Evolutionary conservation across 2,888 invertebrate species (phyloP), one percentile per base, ranked within the genome.

Genomic region (Deroplatys truncata): DNA sequence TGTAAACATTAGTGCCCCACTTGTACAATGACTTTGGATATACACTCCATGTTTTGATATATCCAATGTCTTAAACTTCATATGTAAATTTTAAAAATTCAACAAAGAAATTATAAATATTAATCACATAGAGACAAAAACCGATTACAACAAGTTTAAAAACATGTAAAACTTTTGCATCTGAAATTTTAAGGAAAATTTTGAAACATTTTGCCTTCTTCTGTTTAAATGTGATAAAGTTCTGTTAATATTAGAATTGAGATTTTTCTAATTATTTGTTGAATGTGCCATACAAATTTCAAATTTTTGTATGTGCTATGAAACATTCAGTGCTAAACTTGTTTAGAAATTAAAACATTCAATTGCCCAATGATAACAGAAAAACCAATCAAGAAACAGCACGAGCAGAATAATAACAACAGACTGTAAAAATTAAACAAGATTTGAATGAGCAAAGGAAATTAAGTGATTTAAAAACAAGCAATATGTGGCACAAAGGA

Each of bases 31-130:
- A 20, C 16, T 56, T 15, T 56, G n/a, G n/a, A n/a, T 72, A 88
- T 88, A 88, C 35, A 85, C n/a, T n/a, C n/a, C n/a, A n/a, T n/a
- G n/a, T n/a, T n/a, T 82, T 31, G 35, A 85, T 85, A 86, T 49
- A 89, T 86, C 84, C 86, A 89, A 86, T 89, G 29, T 82, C 35
- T 43, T 90, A 86, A 89, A 90, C 90, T 90, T 84, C 84, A 83
- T 89, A 90, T 86, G 89, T 90, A 90, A 90, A 90, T 90, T 90
- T 89, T 90, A 88, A 90, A 90, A 90, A 89, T 84, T 90, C 90
- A 90, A 90, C 90, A 90, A 85, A 90, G 90, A 89, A 90, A 90
- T 84, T 89, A 86, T 89, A 89, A 88, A 90, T 89, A 88, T 85
- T 83, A 84, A 90, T 89, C 89, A 90, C 88, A 88, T 88, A 83